Conservation (phyloP, 2,797 vertebrate species). For the Rhodeus uyekii region DNA sequence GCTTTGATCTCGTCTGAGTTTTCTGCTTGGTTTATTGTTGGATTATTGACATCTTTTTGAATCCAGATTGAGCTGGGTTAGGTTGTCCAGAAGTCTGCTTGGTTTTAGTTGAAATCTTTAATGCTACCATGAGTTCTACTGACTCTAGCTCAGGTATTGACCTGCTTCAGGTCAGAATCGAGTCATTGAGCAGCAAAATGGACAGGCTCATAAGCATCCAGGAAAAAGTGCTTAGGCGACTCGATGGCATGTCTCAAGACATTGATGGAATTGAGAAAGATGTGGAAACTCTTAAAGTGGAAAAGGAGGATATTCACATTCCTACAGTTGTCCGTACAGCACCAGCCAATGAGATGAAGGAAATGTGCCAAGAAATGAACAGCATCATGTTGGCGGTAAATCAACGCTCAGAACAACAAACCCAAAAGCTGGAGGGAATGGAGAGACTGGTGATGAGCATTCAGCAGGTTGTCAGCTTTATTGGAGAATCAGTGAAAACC, state of each 20-base stretch:
- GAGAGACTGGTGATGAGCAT: conserved; percentile 84
- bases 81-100: conserved; percentile 18
- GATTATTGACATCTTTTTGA: conserved; percentile 47
- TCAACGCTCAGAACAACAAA: conserved; percentile 82
- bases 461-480: conserved; percentile 84
- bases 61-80: conserved; percentile 64
- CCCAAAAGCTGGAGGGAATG: conserved; percentile 85
- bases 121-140: conserved; percentile 69
- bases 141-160: conserved; percentile 73
- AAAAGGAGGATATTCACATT: conserved; percentile 76
- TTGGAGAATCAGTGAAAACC: conserved; percentile 82
- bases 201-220: conserved; percentile 85
- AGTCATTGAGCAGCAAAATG: conserved; percentile 86
- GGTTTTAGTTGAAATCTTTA: conserved; percentile 43
- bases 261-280: conserved; percentile 81
- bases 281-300: conserved; percentile 79
- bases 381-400: conserved; percentile 83
- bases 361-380: conserved; percentile 83
- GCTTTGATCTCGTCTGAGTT: conserved; percentile 30
- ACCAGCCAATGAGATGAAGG: conserved; percentile 75
- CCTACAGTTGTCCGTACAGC: conserved; percentile 60
- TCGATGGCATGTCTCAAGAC: conserved; percentile 85
- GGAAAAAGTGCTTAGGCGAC: conserved; percentile 82
- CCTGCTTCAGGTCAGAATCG: conserved; percentile 82
- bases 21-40: conserved; percentile 12